Conservation (phyloP, 1,140 invertebrate genomes). For the Tetranychus urticae region DNA sequence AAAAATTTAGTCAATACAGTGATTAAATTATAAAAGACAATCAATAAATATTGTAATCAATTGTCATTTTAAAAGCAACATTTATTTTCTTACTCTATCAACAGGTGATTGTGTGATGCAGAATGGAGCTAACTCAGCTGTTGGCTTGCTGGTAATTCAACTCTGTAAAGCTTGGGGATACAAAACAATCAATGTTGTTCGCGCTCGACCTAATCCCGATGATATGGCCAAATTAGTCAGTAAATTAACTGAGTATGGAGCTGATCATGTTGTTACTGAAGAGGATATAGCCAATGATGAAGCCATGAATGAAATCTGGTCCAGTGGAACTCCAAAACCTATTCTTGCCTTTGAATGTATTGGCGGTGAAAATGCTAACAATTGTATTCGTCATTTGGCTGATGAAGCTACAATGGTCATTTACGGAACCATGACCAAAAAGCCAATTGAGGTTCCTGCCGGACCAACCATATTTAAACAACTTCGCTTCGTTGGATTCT, state of each 20-base stretch:
- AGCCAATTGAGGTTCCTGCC: constrained; percentile 59
- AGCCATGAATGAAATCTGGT: constrained; percentile 37
- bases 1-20: too few relatives aligned
- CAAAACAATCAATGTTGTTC: constrained; percentile 43
- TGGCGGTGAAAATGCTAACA: constrained; percentile 64
- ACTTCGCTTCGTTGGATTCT: constrained; percentile 49
- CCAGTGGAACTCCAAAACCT: constrained; percentile 37
- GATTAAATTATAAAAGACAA: too few relatives aligned
- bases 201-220: constrained; percentile 35
- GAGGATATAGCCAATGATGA: constrained; percentile 36
- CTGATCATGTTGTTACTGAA: constrained; percentile 66
- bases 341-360: constrained; percentile 81
- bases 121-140: constrained; percentile 89
- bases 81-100: neutral
- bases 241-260: constrained; percentile 48
- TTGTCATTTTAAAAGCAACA: too few relatives aligned
- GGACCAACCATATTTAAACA: constrained; percentile 68
- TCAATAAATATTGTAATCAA: too few relatives aligned
- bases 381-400: constrained; percentile 39
- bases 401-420: constrained; percentile 60
- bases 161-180: constrained; percentile 23
- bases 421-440: constrained; percentile 88
- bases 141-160: constrained; percentile 85
- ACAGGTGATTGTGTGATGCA: constrained; percentile 54
- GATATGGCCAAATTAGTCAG: constrained; percentile 31